Evolutionary conservation across 2,113 vertebrate genomes (phyloP), one percentile per base, ranked within the genome.

Genomic region (Peucedramus taeniatus): DNA sequence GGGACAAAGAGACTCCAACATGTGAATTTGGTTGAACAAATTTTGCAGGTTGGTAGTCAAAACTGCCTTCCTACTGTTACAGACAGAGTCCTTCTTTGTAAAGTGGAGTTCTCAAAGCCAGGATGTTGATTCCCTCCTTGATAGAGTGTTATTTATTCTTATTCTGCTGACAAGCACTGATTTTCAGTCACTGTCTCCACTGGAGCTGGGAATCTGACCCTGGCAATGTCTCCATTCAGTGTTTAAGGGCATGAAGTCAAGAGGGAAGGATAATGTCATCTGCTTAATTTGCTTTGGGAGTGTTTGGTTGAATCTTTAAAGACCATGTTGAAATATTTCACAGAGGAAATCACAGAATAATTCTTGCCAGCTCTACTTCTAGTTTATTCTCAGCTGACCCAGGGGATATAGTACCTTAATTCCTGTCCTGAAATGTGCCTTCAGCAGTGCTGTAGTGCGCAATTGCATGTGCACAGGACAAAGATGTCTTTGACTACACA

Each of bases 241-340:
- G 59, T 93, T 90, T 92, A 76, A 75, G 85, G 76, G 56, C 68
- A 60, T 44, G 15, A 83, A 94, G 88, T 93, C 83, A 96, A 92
- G 79, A 89, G 40, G 49, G 90, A 86, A 93, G 83, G 92, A 49
- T 92, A 66, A 88, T 92, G 40, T 89, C 79, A 68, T 74, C 82
- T 71, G 51, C 75, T 77, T 96, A 83, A 90, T 94, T 91, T 92
- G 64, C 88, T 86, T 78, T 74, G 68, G 88, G 90, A 94, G 77
- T 51, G 59, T 91, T 96, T 91, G 82, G 39, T 93, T 90, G 64
- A 86, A 88, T 78, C 79, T 81, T 93, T 68, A 89, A 94, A 95
- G 76, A 86, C n/a, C 28, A 31, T 40, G 49, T 61, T 83, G 72
- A 83, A 93, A 84, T 90, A 89, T 74, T 83, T 93, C 72, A 70